Conservation (phyloP, 2,113 vertebrate species). For the Noctilio leporinus region DNA sequence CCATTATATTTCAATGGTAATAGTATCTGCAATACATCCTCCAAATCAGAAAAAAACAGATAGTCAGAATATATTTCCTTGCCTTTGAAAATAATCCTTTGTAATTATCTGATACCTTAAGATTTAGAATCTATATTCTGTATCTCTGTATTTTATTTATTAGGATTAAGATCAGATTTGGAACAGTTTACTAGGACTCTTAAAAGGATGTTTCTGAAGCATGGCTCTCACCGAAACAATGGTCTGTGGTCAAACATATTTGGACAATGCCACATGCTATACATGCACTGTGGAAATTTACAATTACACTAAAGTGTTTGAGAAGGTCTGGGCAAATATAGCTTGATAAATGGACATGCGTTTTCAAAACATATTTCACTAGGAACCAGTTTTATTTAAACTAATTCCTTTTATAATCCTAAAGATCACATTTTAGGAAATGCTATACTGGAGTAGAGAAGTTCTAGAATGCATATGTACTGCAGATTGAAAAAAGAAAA, state of each 20-base stretch:
- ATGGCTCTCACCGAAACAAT: not conserved
- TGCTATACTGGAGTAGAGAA: not conserved
- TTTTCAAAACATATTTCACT: not conserved
- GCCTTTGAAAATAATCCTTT: not conserved
- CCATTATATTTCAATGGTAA: not conserved
- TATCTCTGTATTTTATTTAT: not conserved
- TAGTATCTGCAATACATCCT: not conserved
- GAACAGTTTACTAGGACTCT: not conserved
- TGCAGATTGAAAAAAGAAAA: not conserved
- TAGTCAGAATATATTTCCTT: not conserved
- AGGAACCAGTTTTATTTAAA: not conserved
- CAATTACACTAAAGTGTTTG: not conserved
- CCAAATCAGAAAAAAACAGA: not conserved
- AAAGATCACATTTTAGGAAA: not conserved
- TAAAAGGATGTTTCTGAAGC: not conserved
- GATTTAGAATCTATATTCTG: not conserved
- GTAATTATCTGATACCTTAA: not conserved
- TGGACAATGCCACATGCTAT: not conserved
- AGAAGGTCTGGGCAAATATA: not conserved
- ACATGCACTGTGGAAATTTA: not conserved
- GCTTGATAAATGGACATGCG: not conserved
- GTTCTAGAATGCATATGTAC: not conserved
- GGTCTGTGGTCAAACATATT: not conserved
- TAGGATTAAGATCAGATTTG: not conserved
- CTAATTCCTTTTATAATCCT: not conserved